Evolutionary conservation across 2,113 vertebrate species (phyloP), one percentile per base, ranked within the genome.

Genomic region (Prietella phreatophila): DNA sequence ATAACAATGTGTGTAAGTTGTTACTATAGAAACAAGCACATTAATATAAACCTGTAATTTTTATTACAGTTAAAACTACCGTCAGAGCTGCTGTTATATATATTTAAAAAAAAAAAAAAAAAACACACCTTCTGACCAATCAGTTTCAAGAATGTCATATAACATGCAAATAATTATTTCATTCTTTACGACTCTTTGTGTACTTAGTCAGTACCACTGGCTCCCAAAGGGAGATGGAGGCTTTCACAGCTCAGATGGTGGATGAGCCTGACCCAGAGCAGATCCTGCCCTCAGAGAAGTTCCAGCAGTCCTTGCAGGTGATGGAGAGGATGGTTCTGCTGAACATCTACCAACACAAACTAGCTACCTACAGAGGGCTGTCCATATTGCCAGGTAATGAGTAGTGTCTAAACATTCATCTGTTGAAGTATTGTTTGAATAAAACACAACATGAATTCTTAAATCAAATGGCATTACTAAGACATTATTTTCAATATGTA

Each of bases 291-390:
- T 96, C 96, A 25, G 95, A 96, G 60, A 96, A 90, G 22, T 96
- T 99, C 88, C 93, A 93, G 8, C 93, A 96, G 50, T 86, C 93
- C 84, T 93, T 98, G 33, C 93, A 96, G 89, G 93, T 95, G 81
- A 96, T 98, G 96, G 97, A 99, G 93, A 95, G 96, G 60, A 93
- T 94, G 85, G 82, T 99, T 36, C 94, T 97, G 91, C 93, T 94
- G 87, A 99, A 97, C 84, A 92, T 93, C 86, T 96, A 96, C 65
- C 97, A 98, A 22, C 91, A 94, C 55, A 96, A 96, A 82, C 93
- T 98, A 27, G 97, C 98, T 85, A 93, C 93, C 83, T 99, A 97
- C 91, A 96, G 96, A 63, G 95, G 96, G 82, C 90, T 99, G 36
- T 96, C 96, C 0, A 20, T 95, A 36, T 91, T 97, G 2, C 88